phyloP scores from a whole-genome alignment of 2,797 vertebrate genomes.

The Telmatherina bonti region DNA sequence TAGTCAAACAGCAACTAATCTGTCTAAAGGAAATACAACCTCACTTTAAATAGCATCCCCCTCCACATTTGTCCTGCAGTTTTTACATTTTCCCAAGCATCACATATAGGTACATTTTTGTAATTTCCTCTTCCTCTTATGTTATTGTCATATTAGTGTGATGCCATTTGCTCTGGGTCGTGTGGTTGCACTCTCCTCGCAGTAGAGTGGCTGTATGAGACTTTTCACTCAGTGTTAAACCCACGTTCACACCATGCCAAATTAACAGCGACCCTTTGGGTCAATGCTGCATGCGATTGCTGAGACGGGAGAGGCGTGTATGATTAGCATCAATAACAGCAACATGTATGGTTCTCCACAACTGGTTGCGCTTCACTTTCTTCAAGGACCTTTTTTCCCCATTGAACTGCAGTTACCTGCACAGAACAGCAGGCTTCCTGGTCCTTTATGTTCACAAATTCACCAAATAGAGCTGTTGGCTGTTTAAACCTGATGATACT shows the following conservation, averaged over 20 bases:
- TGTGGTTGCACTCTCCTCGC: conserved; percentile 19
- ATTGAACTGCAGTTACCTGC: conserved; percentile 16
- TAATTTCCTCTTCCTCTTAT: conserved; percentile 1
- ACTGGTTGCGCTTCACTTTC: conserved; percentile 60
- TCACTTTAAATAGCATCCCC: not conserved
- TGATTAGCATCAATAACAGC: conserved; percentile 58
- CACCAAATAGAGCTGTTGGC: conserved; percentile 48
- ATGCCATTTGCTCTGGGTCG: conserved; percentile 23
- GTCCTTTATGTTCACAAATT: conserved; percentile 27
- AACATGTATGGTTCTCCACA: conserved; percentile 61
- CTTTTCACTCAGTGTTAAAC: conserved; percentile 53
- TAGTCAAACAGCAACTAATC: not conserved
- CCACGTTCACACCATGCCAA: conserved; percentile 76
- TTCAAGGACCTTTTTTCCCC: conserved; percentile 52
- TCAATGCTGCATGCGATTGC: conserved; percentile 63
- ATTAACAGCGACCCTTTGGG: conserved; percentile 72
- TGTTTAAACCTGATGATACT: conserved; percentile 58
- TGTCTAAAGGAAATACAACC: conserved; percentile 14
- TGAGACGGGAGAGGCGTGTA: conserved; percentile 55
- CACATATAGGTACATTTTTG: not conserved
- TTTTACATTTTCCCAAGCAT: not conserved
- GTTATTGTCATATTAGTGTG: conserved; percentile 37
- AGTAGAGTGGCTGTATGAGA: conserved; percentile 38
- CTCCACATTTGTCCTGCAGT: not conserved
- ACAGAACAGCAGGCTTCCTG: conserved; percentile 12